phyloP scores from a whole-genome alignment of 2,888 invertebrate genomes.

The Ochropleura plecta region DNA sequence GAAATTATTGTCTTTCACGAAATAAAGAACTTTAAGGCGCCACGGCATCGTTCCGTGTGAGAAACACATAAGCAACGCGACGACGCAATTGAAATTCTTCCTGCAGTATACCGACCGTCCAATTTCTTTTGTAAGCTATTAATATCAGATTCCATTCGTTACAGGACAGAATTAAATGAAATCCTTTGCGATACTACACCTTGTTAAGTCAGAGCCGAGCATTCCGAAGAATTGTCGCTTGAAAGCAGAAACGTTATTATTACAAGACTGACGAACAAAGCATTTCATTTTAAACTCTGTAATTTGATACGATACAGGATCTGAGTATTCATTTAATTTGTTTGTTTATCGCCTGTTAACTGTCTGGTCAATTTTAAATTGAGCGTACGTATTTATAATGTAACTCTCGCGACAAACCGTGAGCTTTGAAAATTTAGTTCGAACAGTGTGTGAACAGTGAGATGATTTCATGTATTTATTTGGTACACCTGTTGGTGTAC shows the following conservation, averaged over 20 bases:
- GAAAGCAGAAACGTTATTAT: too few species aligned
- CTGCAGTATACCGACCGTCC: background rate
- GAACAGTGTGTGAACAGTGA: background rate
- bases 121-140: background rate
- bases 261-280: background rate
- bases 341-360: background rate
- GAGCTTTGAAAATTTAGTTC: background rate
- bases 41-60: background rate
- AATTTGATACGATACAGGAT: background rate
- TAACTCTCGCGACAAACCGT: background rate
- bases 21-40: background rate
- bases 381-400: background rate
- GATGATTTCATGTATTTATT: background rate
- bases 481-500: too few species aligned
- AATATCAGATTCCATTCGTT: background rate
- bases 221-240: background rate
- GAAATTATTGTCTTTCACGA: background rate
- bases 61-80: background rate
- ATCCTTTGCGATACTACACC: background rate
- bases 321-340: background rate
- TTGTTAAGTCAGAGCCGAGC: background rate
- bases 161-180: background rate
- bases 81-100: slow-evolving; percentile 11
- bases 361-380: background rate
- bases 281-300: background rate